Conservation (phyloP, 1,140 invertebrate species). For the Mactra quadrangularis region DNA sequence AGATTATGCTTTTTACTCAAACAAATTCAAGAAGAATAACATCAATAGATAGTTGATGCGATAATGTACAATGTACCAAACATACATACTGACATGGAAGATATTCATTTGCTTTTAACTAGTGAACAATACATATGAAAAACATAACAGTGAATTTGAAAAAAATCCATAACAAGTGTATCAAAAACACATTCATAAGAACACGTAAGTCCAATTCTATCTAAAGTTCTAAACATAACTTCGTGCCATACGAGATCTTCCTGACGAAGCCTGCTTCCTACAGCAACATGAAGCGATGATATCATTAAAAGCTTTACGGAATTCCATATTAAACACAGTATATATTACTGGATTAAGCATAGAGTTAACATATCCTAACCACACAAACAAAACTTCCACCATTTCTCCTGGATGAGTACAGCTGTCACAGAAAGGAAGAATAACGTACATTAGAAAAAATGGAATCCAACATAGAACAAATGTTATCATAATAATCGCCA, state of each 20-base stretch:
- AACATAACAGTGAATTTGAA: too few species aligned
- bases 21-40: too few species aligned
- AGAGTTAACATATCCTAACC: constrained; percentile 84
- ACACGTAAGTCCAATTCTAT: too few species aligned
- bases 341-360: constrained; percentile 84
- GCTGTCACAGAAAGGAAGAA: constrained; percentile 89
- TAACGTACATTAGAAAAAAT: constrained; percentile 95
- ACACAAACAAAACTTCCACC: constrained; percentile 77
- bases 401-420: constrained; percentile 78
- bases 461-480: constrained; percentile 98
- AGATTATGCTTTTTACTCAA: too few species aligned
- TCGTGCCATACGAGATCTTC: constrained; percentile 21
- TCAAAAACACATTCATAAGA: too few species aligned
- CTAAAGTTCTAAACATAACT: constrained; percentile 49
- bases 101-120: too few species aligned
- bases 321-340: constrained; percentile 88
- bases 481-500: constrained; percentile 96
- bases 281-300: constrained; percentile 34
- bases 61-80: too few species aligned
- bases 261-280: not conserved
- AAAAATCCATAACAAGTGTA: too few species aligned
- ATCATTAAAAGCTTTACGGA: constrained; percentile 83
- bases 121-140: too few species aligned
- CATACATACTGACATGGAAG: too few species aligned
- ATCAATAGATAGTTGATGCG: too few species aligned